Base-by-base conservation (phyloP, 2,888 invertebrate genomes). In the Kuschelorhynchus macadamiae region DNA sequence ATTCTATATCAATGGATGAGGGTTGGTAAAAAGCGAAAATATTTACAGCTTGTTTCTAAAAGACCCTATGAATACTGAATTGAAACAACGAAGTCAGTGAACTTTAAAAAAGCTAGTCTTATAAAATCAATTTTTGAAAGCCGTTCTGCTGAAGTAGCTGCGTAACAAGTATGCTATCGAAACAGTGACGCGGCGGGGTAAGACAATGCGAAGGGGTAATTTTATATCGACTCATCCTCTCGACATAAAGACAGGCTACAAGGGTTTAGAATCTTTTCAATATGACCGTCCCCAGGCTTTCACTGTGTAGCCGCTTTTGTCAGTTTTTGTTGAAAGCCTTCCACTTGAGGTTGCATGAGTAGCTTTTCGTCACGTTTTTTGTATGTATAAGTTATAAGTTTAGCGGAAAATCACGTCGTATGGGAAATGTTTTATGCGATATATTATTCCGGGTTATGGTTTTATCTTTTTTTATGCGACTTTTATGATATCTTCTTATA, bases 351-450 rank as follows among this genome's bases (percentile, higher is more conserved):
- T 64, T 64, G 47, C 18, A 56, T 56, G 55, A 64, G 64, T 56
- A 42, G 64, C 56, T 64, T 64, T 56, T 32, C 42, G 64, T 64
- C 64, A 64, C 64, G 64, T 64, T 64, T 64, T 52, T 56, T 25
- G 8, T 44, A 20, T 55, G 32, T 56, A n/a, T 49, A 46, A 17
- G n/a, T 49, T 20, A 39, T 46, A 47, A 57, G 33, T 20, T 46
- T 20, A 14, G 11, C 20, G 39, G 11, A 49, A 64, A 49, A 64
- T 50, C 56, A 64, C 56, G 55, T 61, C 32, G 14, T 20, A 39
- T 30, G 33, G 12, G 50, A 50, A 30, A 36, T 36, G 11, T 50
- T 50, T 50, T 50, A 25, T 7, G 25, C 25, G 25, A 25, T 7
- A 25, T 25, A 25, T 25, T 25, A 25, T 7, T 25, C 25, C 4